Conservation (phyloP, 1,140 invertebrate genomes). For the Bicyclus anynana region DNA sequence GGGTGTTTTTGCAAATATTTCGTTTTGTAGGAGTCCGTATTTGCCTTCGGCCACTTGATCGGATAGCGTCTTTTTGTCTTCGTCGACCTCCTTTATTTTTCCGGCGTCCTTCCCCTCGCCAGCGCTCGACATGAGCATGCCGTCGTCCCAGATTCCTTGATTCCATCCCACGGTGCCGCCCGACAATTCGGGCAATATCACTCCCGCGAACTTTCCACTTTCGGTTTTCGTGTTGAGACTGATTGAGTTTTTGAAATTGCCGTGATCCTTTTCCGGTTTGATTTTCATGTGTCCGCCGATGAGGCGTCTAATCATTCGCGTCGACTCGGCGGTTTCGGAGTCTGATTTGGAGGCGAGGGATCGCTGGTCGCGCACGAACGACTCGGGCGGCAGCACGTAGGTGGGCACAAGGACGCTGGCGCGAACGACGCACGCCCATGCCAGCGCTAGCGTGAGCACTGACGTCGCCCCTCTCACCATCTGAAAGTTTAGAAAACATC, state of each 20-base stretch:
- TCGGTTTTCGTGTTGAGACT: conserved; percentile 49
- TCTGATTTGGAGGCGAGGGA: conserved; percentile 52
- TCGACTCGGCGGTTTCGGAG: conserved; percentile 54
- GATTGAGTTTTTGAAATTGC: conserved; percentile 66
- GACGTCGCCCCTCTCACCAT: conserved; percentile 74
- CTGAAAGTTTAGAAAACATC: conserved; percentile 68
- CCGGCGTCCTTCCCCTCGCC: conserved; percentile 79
- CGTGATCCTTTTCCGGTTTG: conserved; percentile 58
- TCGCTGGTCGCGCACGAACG: conserved; percentile 73
- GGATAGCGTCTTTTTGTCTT: conserved; percentile 88
- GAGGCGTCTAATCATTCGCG: conserved; percentile 77
- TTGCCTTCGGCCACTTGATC: conserved; percentile 93
- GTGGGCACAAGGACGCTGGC: conserved; percentile 73
- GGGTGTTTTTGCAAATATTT: conserved; percentile 83
- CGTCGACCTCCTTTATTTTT: conserved; percentile 79
- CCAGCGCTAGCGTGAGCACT: conserved; percentile 67
- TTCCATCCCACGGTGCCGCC: conserved; percentile 75
- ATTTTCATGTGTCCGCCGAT: conserved; percentile 81
- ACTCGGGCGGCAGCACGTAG: conserved; percentile 74
- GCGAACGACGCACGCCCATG: conserved; percentile 50
- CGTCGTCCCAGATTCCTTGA: conserved; percentile 81
- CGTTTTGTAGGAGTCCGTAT: conserved; percentile 92
- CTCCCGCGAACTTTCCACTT: conserved; percentile 69
- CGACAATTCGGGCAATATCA: conserved; percentile 64
- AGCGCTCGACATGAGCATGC: conserved; percentile 81